Percentiles rank a stretch among this genome's conserved stretches.
Evolutionary conservation across 2,888 invertebrate species (phyloP).

Genomic region (Drosophila multiciliata): DNA sequence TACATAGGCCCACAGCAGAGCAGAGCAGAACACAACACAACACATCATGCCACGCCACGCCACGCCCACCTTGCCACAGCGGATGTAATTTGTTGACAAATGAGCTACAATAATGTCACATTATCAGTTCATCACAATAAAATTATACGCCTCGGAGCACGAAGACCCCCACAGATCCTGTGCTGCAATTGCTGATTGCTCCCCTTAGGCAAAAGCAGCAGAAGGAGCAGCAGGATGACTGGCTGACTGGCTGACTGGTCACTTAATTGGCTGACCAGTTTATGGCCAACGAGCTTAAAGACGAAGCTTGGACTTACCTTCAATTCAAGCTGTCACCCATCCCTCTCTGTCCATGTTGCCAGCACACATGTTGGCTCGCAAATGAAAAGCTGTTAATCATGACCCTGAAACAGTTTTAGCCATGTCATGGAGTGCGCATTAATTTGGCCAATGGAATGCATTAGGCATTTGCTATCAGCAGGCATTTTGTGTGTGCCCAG

Average conservation of each 20-base stretch:
- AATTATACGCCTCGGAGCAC: constrained; percentile 65
- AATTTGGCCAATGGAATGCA: constrained; percentile 57
- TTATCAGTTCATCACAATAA: constrained; percentile 81
- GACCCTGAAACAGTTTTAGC: constrained; percentile 43
- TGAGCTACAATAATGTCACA: constrained; percentile 79
- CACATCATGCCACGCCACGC: neutral
- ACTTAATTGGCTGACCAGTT: constrained; percentile 58
- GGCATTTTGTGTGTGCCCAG: constrained; percentile 12
- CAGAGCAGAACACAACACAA: neutral
- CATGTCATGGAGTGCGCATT: constrained; percentile 71
- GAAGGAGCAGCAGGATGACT: neutral
- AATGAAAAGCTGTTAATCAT: constrained; percentile 72
- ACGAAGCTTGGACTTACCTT: constrained; percentile 39
- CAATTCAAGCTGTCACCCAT: neutral
- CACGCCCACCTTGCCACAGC: constrained; percentile 51
- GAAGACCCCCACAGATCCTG: constrained; percentile 16
- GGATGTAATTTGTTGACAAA: constrained; percentile 79
- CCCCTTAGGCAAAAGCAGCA: constrained; percentile 7
- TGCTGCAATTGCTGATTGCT: constrained; percentile 52
- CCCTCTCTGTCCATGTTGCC: neutral
- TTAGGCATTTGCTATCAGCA: constrained; percentile 40
- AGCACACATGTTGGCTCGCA: constrained; percentile 2
- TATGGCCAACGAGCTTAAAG: constrained; percentile 22
- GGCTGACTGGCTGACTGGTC: constrained; percentile 13
- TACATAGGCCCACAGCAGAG: constrained; percentile 52